A percentile compares a stretch with the other conserved stretches of the same genome.
Conservation (phyloP, 92 coral and sea anemone genomes). For the Heliopora coerulea region DNA sequence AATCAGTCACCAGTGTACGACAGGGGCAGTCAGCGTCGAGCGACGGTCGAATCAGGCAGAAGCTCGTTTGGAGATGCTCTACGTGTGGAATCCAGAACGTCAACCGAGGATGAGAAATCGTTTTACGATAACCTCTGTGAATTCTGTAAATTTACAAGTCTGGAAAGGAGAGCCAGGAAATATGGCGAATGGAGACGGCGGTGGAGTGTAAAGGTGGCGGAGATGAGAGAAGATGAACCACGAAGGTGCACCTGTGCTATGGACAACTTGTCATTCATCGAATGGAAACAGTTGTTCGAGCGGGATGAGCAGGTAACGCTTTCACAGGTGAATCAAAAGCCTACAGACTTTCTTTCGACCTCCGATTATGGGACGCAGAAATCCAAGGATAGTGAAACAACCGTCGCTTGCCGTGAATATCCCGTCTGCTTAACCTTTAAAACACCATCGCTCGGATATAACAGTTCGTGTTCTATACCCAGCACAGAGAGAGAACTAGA, state of each 20-base stretch:
- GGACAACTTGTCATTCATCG: slow-evolving; percentile 19
- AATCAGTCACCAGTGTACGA: not conserved
- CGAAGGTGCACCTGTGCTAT: slow-evolving; percentile 29
- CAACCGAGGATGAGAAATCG: slow-evolving; percentile 34
- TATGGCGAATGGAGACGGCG: slow-evolving; percentile 43
- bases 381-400: slow-evolving; percentile 28
- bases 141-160: slow-evolving; percentile 27
- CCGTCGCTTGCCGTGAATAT: slow-evolving; percentile 6
- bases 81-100: slow-evolving; percentile 16
- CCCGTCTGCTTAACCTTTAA: slow-evolving; percentile 13
- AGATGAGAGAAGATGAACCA: not conserved
- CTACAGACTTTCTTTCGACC: not conserved
- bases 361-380: slow-evolving; percentile 36
- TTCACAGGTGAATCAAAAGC: not conserved
- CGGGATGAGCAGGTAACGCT: slow-evolving; percentile 18
- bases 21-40: not conserved
- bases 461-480: slow-evolving; percentile 19
- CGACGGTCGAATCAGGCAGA: slow-evolving; percentile 10
- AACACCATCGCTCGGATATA: slow-evolving; percentile 28
- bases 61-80: slow-evolving; percentile 14
- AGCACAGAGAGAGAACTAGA: slow-evolving; percentile 26
- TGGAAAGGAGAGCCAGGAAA: slow-evolving; percentile 22
- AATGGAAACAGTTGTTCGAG: slow-evolving; percentile 34
- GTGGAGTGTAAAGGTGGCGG: slow-evolving; percentile 28
- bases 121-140: slow-evolving; percentile 36